Base-by-base conservation (phyloP, 2,797 vertebrate species). In the Phoebastria nigripes region DNA sequence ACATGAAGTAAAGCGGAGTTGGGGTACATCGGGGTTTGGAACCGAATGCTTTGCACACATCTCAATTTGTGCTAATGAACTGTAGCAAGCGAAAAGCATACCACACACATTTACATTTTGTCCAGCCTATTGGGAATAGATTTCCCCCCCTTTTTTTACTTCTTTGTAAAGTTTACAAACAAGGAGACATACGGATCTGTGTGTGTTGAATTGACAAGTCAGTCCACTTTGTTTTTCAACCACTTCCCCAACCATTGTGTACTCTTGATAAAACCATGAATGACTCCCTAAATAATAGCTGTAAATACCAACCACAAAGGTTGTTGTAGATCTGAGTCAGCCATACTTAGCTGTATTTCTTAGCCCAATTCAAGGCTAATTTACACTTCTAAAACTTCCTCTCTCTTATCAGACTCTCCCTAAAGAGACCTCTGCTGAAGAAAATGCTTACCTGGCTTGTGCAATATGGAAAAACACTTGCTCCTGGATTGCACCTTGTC, bases 371-470 rank as follows among this genome's bases (percentile, higher is more conserved):
- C 42, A 58, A 78, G 37, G 54, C 19, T 58, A 62, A 59, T 39
- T 73, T 67, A 79, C 52, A 22, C 20, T 92, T 78, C 54, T 11
- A 65, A 88, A 88, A 35, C 18, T 67, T 90, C 21, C 65, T 29
- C 31, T 70, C 33, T 88, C 24, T 49, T 35, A 70, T 39, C 44
- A 46, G 62, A 41, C 16, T 33, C 44, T 93, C 42, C 81, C 65
- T 37, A 6, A 15, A n/a, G 22, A 88, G n/a, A 87, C 42, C 28
- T 88, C 84, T 4, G 13, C 81, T 73, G 71, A 87, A 73, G 59
- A 69, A 92, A 94, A 83, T 18, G 31, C 78, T 70, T 78, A n/a
- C 67, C 71, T 63, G 85, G 84, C 82, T 94, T 72, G 95, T 98
- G 96, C 90, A 94, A 96, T 87, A 95, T 16, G 66, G 82, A 65